phyloP scores from a whole-genome alignment of 2,113 vertebrate genomes.

The Oncorhynchus gorbuscha region DNA sequence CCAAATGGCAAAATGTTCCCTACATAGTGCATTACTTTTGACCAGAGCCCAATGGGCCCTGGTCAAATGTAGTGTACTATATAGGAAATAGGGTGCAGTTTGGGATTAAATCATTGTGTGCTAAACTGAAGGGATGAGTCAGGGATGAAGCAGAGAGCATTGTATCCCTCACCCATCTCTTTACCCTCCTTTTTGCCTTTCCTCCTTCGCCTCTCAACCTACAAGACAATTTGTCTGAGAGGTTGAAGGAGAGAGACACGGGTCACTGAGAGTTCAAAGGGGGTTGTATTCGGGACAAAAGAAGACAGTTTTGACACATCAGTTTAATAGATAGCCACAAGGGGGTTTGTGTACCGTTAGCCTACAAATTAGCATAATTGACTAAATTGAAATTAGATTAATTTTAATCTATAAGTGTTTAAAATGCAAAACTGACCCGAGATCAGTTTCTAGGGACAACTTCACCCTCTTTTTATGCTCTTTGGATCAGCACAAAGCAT shows the following conservation, averaged over 20 bases:
- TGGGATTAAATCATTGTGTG: background rate
- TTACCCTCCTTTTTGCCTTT: background rate
- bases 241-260: conserved; percentile 2
- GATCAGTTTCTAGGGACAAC: no score
- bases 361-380: background rate
- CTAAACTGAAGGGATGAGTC: background rate
- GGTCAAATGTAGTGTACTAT: no score
- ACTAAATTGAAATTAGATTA: no score
- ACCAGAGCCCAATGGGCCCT: no score
- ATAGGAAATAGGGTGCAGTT: no score
- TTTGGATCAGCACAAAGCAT: conserved; percentile 49
- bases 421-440: no score
- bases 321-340: conserved; percentile 9
- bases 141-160: background rate
- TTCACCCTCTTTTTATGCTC: background rate
- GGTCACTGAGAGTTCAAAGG: background rate
- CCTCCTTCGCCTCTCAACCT: background rate
- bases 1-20: no score
- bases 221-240: conserved; percentile 24
- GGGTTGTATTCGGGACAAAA: conserved; percentile 36
- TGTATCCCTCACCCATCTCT: background rate
- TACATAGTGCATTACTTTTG: no score
- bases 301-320: conserved; percentile 13
- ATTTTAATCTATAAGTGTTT: no score
- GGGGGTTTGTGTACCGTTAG: background rate